These are phyloP conservation scores for Drosophila bunnanda DNA, from an alignment of 2,888 invertebrate species.

Conservation along the genomic window DNA sequence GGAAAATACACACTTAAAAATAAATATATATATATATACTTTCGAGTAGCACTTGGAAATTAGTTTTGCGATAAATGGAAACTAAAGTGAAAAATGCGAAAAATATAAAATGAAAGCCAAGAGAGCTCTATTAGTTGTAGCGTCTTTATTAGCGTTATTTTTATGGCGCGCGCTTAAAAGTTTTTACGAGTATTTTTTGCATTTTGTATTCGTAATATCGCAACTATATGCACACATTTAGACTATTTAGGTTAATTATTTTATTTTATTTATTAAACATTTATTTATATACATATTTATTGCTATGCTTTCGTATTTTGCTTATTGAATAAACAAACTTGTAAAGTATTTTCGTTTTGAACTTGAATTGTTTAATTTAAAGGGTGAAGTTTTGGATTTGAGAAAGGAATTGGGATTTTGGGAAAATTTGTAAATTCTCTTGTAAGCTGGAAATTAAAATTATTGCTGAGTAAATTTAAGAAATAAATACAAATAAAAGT, in stretches of 20 bases:
- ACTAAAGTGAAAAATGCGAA: constrained; percentile 23
- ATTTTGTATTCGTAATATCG: constrained; percentile 38
- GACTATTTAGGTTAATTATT: constrained; percentile 69
- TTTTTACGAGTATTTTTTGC: constrained; percentile 57
- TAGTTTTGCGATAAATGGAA: constrained; percentile 62
- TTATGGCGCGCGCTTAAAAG: constrained; percentile 30
- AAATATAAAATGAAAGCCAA: constrained; percentile 44
- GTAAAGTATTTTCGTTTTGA: constrained; percentile 55
- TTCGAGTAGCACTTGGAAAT: constrained; percentile 50
- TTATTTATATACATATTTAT: constrained; percentile 73
- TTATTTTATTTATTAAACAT: constrained; percentile 69
- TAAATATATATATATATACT: neutral
- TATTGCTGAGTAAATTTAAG: fast-evolving
- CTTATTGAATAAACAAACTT: constrained; percentile 65
- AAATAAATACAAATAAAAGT: neutral
- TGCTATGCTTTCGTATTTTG: constrained; percentile 57
- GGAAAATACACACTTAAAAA: constrained; percentile 49
- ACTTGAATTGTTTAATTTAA: neutral
- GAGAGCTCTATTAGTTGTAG: constrained; percentile 73
- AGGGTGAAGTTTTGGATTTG: neutral
- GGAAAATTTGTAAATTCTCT: neutral
- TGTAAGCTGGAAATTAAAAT: neutral
- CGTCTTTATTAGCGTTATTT: constrained; percentile 50
- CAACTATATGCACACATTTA: constrained; percentile 28
- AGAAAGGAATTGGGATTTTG: too few relatives aligned